A percentile compares a stretch with the other conserved stretches of the same genome.
Conservation (phyloP, 2,888 invertebrate species). For the Mimumesa dahlbomi region DNA sequence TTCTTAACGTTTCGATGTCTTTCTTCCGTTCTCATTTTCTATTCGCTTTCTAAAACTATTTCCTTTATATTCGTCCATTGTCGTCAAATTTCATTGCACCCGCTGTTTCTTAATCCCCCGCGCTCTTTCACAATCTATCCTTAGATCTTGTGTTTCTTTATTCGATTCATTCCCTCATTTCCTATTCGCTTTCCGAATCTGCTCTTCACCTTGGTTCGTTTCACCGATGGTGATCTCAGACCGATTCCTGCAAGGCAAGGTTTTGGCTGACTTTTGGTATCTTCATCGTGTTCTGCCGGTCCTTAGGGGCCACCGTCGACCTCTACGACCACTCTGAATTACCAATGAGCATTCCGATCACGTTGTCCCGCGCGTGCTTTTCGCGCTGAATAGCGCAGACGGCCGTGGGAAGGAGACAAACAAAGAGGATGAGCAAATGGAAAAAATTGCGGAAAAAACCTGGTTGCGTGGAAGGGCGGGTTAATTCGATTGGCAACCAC, state of each 20-base stretch:
- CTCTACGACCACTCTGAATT: slow-evolving; percentile 49
- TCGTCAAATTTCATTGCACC: slow-evolving; percentile 15
- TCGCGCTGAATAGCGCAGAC: slow-evolving; percentile 47
- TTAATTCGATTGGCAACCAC: slow-evolving; percentile 47
- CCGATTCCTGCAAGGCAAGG: slow-evolving; percentile 33
- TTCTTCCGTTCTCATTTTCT: too few relatives aligned
- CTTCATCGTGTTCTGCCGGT: slow-evolving; percentile 46
- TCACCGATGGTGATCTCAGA: slow-evolving; percentile 27
- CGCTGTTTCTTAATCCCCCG: slow-evolving; percentile 23
- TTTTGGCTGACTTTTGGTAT: slow-evolving; percentile 45
- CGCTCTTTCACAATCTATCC: slow-evolving; percentile 14
- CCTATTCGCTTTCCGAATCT: slow-evolving; percentile 18
- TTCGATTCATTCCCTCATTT: slow-evolving; percentile 18
- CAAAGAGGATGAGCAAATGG: slow-evolving; percentile 25
- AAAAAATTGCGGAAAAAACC: slow-evolving; percentile 17
- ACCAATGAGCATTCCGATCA: slow-evolving; percentile 66
- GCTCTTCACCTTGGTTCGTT: slow-evolving; percentile 27
- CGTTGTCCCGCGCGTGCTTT: slow-evolving; percentile 56
- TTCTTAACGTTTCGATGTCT: too few relatives aligned
- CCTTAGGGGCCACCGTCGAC: slow-evolving; percentile 21
- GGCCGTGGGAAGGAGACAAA: slow-evolving; percentile 27
- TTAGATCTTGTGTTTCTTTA: not conserved
- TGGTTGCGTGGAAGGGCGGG: slow-evolving; percentile 20
- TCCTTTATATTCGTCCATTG: slow-evolving; percentile 10
- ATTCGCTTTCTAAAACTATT: slow-evolving; percentile 5